Conservation (phyloP, 2,888 invertebrate genomes). For the Crepidodera aurea region DNA sequence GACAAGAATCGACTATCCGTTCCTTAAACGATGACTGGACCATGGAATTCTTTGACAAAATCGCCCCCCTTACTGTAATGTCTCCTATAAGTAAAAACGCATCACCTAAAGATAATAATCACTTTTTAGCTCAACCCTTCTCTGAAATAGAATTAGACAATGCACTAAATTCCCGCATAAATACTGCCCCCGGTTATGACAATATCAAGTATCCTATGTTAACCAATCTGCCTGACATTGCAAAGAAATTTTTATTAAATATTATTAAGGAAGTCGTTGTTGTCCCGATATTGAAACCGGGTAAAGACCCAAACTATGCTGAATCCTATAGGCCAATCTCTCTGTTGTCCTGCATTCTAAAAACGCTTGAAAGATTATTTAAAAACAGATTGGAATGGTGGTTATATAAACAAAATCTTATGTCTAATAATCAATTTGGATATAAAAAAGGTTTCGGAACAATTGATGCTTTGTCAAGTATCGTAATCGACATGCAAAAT, state of each 20-base stretch:
- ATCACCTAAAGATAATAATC: not conserved
- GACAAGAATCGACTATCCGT: no score
- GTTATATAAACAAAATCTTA: not conserved
- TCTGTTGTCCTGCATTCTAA: conserved; percentile 12
- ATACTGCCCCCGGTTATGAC: conserved; percentile 13
- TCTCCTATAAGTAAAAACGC: no score
- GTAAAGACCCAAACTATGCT: conserved; percentile 15
- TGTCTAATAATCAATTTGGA: conserved; percentile 1
- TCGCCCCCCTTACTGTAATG: no score
- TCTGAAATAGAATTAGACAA: conserved; percentile 5
- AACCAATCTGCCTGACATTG: conserved; percentile 4
- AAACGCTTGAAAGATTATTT: conserved; percentile 13
- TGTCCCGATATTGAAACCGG: conserved; percentile 15
- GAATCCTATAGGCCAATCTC: conserved; percentile 19
- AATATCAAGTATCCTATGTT: no score
- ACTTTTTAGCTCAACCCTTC: not conserved
- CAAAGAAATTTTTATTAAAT: no score
- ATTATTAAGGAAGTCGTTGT: not conserved
- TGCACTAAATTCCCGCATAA: conserved; percentile 9
- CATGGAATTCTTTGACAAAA: no score
- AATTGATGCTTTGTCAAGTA: conserved; percentile 1
- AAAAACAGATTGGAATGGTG: conserved; percentile 20
- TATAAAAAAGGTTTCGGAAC: conserved; percentile 8
- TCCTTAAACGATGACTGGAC: no score
- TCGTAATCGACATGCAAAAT: conserved; percentile 6